Conservation (phyloP, 2,888 invertebrate species). For the Drosophila longiperda region DNA sequence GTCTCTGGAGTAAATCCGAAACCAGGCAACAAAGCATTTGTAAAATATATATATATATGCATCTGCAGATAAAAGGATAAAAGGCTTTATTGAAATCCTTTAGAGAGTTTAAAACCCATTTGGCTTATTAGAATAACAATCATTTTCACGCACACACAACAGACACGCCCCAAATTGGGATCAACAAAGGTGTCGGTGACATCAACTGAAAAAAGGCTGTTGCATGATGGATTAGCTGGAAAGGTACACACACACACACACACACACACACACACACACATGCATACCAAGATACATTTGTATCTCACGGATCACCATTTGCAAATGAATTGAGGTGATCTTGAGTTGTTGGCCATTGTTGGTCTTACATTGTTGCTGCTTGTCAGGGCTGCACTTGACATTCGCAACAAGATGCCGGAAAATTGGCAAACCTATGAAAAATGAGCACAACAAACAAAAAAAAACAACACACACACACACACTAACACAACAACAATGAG, state of each 20-base stretch:
- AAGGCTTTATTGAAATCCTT: slow-evolving; percentile 7
- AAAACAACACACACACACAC: slow-evolving; percentile 2
- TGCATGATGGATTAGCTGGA: slow-evolving; percentile 27
- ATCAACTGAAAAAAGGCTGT: slow-evolving; percentile 2
- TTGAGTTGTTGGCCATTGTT: slow-evolving; percentile 26
- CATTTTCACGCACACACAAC: neutral
- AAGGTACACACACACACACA: neutral
- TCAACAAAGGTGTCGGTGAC: slow-evolving; percentile 7
- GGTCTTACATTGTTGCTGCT: slow-evolving; percentile 14
- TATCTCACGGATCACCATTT: slow-evolving; percentile 6
- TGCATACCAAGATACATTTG: neutral
- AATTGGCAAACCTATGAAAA: slow-evolving; percentile 48
- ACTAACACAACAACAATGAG: slow-evolving; percentile 27
- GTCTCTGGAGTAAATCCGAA: neutral
- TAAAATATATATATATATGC: neutral
- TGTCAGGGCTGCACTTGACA: slow-evolving; percentile 64
- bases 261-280: neutral
- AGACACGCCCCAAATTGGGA: neutral
- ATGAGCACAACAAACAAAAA: slow-evolving; percentile 9
- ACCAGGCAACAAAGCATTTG: neutral
- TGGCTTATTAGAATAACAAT: slow-evolving; percentile 7
- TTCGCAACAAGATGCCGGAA: slow-evolving; percentile 57
- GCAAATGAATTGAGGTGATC: slow-evolving; percentile 31
- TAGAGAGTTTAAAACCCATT: neutral
- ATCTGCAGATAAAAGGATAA: slow-evolving; percentile 11